Percentiles rank a stretch among this genome's conserved stretches.
Evolutionary conservation across 1,140 invertebrate species (phyloP).

Genomic region (Antheraea pernyi): DNA sequence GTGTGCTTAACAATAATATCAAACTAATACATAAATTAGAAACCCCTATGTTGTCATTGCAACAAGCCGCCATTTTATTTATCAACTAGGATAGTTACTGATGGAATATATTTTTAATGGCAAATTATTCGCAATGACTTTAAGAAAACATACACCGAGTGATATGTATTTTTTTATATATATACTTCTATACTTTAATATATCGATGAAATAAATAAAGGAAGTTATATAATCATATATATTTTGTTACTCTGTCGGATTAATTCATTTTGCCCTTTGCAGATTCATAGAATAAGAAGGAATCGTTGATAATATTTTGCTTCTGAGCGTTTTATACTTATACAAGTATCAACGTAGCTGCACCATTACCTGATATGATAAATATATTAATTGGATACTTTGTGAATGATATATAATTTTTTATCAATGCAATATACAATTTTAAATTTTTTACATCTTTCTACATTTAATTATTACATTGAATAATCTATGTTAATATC

Average conservation of each 20-base stretch:
- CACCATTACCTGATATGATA: no score
- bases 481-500: no score
- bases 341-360: no score
- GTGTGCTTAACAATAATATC: background rate
- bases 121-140: slow-evolving; percentile 65
- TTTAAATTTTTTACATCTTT: no score
- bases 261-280: background rate
- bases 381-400: no score
- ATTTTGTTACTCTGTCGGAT: no score
- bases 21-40: background rate
- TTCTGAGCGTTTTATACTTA: background rate
- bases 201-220: background rate
- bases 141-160: slow-evolving; percentile 28
- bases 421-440: no score
- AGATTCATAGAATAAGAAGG: background rate
- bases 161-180: slow-evolving; percentile 19
- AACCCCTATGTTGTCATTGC: slow-evolving; percentile 28
- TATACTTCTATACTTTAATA: background rate
- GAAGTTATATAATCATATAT: background rate
- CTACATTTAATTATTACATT: no score
- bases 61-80: slow-evolving; percentile 49
- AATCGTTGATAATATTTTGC: background rate
- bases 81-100: background rate
- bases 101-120: slow-evolving; percentile 36
- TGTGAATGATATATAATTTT: no score